Conservation (phyloP, 2,888 invertebrate species). For the Sycophila texana region DNA sequence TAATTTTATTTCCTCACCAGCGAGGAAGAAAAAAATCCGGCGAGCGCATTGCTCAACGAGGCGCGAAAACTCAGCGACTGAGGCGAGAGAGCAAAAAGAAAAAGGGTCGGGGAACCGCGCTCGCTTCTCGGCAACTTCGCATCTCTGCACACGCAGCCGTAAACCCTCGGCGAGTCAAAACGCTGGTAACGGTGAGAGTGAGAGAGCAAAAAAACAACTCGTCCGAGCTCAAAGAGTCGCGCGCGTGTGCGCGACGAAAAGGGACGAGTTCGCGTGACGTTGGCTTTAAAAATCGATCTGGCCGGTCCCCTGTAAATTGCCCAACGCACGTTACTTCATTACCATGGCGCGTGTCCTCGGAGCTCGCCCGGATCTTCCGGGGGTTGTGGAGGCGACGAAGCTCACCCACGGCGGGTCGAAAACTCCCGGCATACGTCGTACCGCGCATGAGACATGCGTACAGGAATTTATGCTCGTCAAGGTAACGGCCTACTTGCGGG, state of each 20-base stretch:
- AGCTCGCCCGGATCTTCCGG: slow-evolving; percentile 9
- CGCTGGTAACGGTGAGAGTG: slow-evolving; percentile 1
- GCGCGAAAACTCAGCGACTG: no score
- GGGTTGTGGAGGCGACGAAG: background rate
- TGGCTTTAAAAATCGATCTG: slow-evolving; percentile 7
- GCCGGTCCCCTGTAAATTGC: background rate
- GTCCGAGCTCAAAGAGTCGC: background rate
- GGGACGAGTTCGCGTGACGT: background rate
- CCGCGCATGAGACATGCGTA: slow-evolving; percentile 3
- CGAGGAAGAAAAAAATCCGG: no score
- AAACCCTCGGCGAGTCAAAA: slow-evolving; percentile 28
- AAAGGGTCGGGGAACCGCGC: background rate
- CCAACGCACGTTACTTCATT: slow-evolving; percentile 1
- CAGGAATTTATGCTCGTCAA: slow-evolving; percentile 40
- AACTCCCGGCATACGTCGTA: slow-evolving; percentile 5
- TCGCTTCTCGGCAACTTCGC: background rate
- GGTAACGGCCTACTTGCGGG: background rate
- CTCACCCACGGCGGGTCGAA: background rate
- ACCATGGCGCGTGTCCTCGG: slow-evolving; percentile 6
- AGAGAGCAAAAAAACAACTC: background rate
- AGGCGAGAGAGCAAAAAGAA: no score
- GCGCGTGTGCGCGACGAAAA: background rate
- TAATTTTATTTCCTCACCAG: no score
- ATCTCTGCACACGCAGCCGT: background rate
- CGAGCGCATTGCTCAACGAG: no score